Percentiles rank a stretch among this genome's conserved stretches.
phyloP scores from a whole-genome alignment of 2,888 invertebrate genomes.

The Petrophora chlorosata region DNA sequence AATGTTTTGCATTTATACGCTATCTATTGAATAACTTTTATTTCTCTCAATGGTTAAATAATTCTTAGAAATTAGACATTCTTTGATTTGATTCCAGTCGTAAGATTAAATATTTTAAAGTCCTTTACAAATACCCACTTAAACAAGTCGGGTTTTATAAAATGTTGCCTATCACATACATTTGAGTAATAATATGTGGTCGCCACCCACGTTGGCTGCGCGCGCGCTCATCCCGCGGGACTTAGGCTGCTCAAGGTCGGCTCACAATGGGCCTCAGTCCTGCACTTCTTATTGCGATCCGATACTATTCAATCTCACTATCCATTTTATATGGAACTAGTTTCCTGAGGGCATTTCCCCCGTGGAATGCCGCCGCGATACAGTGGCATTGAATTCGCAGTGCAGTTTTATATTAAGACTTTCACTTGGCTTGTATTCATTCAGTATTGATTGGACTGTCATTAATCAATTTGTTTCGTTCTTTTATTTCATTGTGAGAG shows the following conservation, averaged over 20 bases:
- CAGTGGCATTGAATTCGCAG: slow-evolving; percentile 57
- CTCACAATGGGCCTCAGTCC: slow-evolving; percentile 68
- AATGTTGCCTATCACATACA: slow-evolving; percentile 19
- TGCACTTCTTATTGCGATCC: slow-evolving; percentile 73
- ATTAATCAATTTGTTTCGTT: slow-evolving; percentile 31
- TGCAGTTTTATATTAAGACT: slow-evolving; percentile 43
- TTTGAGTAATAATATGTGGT: slow-evolving; percentile 31
- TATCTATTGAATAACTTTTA: background rate
- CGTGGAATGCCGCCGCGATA: slow-evolving; percentile 47
- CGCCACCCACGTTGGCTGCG: slow-evolving; percentile 66
- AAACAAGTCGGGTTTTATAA: background rate
- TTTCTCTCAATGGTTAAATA: background rate
- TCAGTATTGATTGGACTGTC: slow-evolving; percentile 29
- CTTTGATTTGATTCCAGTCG: background rate
- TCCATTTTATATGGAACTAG: slow-evolving; percentile 77
- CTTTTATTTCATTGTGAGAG: slow-evolving; percentile 19
- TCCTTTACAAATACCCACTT: background rate
- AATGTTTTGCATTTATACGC: background rate
- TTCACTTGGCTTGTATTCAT: slow-evolving; percentile 40
- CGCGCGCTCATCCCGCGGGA: slow-evolving; percentile 54
- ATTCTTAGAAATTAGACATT: background rate
- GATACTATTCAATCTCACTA: slow-evolving; percentile 76
- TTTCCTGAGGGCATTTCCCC: slow-evolving; percentile 69
- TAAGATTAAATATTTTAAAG: background rate
- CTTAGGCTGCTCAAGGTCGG: slow-evolving; percentile 59